Percentiles rank a stretch among this genome's conserved stretches.
These are phyloP conservation scores for Cynopterus brachyotis DNA, from an alignment of 2,113 vertebrate genomes.

Conservation along the genomic window DNA sequence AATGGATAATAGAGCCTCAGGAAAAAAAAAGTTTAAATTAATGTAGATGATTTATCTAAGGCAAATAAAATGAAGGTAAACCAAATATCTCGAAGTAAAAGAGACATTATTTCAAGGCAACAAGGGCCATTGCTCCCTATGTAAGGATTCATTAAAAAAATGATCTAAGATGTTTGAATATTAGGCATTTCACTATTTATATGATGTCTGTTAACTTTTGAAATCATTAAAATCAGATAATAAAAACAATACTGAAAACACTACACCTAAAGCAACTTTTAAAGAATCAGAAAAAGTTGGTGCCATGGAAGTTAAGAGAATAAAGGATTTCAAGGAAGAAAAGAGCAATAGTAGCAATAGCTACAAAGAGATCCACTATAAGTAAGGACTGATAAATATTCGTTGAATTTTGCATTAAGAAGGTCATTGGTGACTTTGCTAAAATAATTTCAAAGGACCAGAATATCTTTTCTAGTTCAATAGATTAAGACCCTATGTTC, in stretches of 20 bases:
- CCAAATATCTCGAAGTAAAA: constrained; percentile 16
- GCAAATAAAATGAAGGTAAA: constrained; percentile 41
- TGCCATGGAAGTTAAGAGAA: background rate
- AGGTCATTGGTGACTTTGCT: background rate
- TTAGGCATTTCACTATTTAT: background rate
- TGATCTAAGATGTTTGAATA: background rate
- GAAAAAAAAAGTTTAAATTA: constrained; percentile 60
- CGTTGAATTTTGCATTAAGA: background rate
- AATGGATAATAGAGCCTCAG: constrained; percentile 24
- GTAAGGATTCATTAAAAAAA: background rate
- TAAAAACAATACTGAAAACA: background rate
- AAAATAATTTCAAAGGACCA: background rate
- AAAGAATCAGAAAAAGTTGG: background rate
- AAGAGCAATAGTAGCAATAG: background rate
- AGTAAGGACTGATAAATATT: background rate
- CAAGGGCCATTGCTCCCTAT: background rate
- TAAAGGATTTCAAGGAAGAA: background rate
- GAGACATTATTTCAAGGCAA: constrained; percentile 26
- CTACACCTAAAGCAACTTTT: background rate
- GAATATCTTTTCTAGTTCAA: background rate
- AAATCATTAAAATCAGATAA: background rate
- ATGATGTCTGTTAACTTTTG: constrained; percentile 34
- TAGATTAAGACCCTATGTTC: background rate
- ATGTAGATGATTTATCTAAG: constrained; percentile 58
- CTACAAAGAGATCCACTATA: background rate